A percentile compares a stretch with the other conserved stretches of the same genome.
Conservation (phyloP, 1,140 invertebrate species). For the Ceratitis capitata region DNA sequence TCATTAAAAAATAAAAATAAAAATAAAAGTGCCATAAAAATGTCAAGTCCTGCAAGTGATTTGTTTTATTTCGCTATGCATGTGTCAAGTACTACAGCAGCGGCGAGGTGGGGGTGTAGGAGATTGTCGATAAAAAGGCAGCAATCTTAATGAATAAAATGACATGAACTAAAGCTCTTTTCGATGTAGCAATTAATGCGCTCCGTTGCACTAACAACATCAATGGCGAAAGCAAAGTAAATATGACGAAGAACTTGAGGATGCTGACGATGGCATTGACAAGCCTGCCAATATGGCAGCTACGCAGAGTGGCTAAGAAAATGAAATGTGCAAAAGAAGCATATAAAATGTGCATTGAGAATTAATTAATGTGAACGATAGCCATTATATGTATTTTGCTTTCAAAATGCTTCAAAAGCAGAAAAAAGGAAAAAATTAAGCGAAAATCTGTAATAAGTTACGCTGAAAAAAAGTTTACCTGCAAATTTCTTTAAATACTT, state of each 20-base stretch:
- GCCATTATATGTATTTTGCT: too few species aligned
- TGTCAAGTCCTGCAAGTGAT: neutral
- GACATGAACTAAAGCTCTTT: neutral
- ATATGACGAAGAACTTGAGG: neutral
- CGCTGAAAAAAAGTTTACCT: too few species aligned
- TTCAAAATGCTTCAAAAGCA: too few species aligned
- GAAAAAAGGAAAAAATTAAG: too few species aligned
- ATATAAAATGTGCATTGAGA: neutral
- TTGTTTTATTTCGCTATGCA: neutral
- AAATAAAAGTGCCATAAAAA: neutral
- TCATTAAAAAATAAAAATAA: too few species aligned
- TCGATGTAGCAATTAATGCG: conserved; percentile 8
- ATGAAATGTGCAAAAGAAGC: neutral
- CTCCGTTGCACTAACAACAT: conserved; percentile 5
- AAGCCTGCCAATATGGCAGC: neutral
- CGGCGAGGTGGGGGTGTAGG: neutral
- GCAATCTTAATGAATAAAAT: neutral
- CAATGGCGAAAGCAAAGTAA: neutral
- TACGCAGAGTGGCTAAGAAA: neutral
- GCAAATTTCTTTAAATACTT: too few species aligned
- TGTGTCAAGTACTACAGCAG: neutral
- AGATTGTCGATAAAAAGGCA: neutral
- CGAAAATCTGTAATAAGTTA: too few species aligned
- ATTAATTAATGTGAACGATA: neutral
- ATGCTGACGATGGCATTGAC: neutral